A percentile compares a stretch with the other conserved stretches of the same genome.
These are phyloP conservation scores for Wasmannia auropunctata DNA, from an alignment of 1,140 invertebrate genomes.

Conservation along the genomic window DNA sequence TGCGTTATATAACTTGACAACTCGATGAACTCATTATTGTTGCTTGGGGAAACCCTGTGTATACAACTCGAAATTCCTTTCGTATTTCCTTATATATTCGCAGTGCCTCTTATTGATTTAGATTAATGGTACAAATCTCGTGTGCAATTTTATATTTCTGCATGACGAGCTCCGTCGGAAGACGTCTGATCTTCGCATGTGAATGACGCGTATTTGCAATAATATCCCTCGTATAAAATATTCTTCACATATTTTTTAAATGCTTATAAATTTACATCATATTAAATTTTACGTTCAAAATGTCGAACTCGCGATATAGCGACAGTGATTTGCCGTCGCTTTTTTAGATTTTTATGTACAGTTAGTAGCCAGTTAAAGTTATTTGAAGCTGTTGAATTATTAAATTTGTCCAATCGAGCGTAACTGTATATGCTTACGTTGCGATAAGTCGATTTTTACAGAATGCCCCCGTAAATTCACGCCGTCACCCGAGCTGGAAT, in stretches of 20 bases:
- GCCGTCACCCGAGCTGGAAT: neutral
- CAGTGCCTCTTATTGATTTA: neutral
- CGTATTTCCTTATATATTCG: neutral
- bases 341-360: neutral
- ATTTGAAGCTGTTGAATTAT: conserved; percentile 16
- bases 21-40: neutral
- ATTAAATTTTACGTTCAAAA: neutral
- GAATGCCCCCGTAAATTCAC: neutral
- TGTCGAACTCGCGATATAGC: neutral
- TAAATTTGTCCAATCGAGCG: neutral
- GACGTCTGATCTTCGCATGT: neutral
- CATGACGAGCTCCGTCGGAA: too few relatives aligned
- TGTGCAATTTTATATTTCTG: neutral
- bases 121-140: neutral
- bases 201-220: neutral
- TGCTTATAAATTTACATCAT: neutral
- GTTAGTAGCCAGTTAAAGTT: neutral
- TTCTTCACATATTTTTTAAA: neutral
- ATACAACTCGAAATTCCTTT: neutral
- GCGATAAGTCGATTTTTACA: neutral
- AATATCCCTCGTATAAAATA: neutral
- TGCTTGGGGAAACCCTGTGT: neutral
- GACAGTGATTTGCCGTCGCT: neutral
- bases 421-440: conserved; percentile 30
- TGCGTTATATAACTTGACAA: conserved; percentile 46